Evolutionary conservation across 2,888 invertebrate species (phyloP), one percentile per base, ranked within the genome.

Genomic region (Cartodere bifasciata): DNA sequence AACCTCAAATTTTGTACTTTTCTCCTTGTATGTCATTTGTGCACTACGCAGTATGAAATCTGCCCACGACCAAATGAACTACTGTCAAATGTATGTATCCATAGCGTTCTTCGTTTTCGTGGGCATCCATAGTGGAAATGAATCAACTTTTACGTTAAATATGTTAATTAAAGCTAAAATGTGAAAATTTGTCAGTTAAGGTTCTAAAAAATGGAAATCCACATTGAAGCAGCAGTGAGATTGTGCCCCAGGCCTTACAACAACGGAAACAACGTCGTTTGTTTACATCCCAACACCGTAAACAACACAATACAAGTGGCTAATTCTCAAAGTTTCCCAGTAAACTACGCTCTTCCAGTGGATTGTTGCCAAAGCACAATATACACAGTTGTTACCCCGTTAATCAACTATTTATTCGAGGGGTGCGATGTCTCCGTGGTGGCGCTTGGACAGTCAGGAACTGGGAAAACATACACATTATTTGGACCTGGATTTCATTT

Each of bases 401-500:
- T 79, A 48, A 68, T 78, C 13, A 71, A 70, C 45, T 68, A 72
- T 43, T 70, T 79, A 41, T 53, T 79, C 28, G 78, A 79, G 57
- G 81, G 81, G 12, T 78, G 77, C 50, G 79, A 80, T 59, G 74
- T 78, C n/a, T 79, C 78, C 2, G 68, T 79, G 22, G 74, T 79
- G 6, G 69, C 75, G 14, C 70, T 75, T 47, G 79, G 79, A 0
- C 76, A 81, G 51, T 46, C 44, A 37, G 54, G 49, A 17, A 72
- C 74, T 29, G 82, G 82, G 10, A 82, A 82, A 59, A 76, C 75
- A 2, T 80, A 79, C 48, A 77, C 80, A 1, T 56, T 82, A 16
- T 70, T 76, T 58, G 82, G 81, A 1, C 72, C 76, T 45, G 78
- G 77, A 44, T 64, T 70, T 35, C 65, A 68, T 41, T 67, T 65